Base-by-base conservation (phyloP, 2,113 vertebrate species). In the Ochotona princeps region DNA sequence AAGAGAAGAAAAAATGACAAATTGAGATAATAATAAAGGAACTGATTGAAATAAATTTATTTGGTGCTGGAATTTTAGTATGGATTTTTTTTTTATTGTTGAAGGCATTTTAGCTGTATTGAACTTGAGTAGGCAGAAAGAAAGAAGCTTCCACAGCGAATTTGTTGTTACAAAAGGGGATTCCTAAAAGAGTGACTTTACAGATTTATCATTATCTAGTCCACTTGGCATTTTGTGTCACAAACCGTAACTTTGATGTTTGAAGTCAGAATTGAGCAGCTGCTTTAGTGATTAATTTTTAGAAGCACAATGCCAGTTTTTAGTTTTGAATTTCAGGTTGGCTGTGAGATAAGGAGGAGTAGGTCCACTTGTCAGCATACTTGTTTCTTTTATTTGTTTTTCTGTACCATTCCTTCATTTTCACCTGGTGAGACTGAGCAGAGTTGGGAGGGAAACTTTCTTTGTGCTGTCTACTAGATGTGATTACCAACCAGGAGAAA, bases 261-360 rank as follows among this genome's bases (percentile, higher is more conserved):
- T 51, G 89, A 81, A 83, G 21, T 76, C n/a, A 78, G 12, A 94
- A 74, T 74, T 94, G 66, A 81, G 44, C 49, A 88, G 74, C 30
- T 21, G 51, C 30, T 92, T 76, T 44, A 44, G 26, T 54, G 28
- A 17, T 81, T 87, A 49, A 49, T 69, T 69, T 63, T 79, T 84
- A 67, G 67, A 80, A 84, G 66, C 57, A 82, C 47, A 92, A 35
- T 84, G 38, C 38, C n/a, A 72, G n/a, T 89, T 44, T 92, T 81
- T 81, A 89, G 47, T 87, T 69, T 81, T 32, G 6, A 35, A 2
- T 75, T 72, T 65, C 25, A 66, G 17, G 32, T 78, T 15, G 60
- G 2, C 80, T 91, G 10, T 3, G 54, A 70, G 47, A 63, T 54
- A 81, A 32, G 67, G 14, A 84, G 61, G 73, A 76, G 21, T 47